phyloP scores from a whole-genome alignment of 2,797 vertebrate species.

The Babyrousa celebensis region DNA sequence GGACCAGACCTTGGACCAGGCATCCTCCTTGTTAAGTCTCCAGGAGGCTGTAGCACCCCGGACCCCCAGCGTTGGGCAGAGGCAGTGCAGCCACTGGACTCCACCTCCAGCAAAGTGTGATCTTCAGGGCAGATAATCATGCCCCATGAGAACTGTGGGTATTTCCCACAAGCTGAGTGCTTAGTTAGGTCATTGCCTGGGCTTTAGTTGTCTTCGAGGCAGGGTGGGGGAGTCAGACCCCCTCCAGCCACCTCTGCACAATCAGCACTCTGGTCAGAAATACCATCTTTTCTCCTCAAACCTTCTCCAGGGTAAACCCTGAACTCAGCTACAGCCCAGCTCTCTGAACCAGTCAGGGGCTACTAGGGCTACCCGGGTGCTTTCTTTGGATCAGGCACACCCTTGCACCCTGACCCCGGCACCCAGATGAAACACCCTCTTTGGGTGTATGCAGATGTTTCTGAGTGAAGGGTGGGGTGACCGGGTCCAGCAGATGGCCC shows the following conservation, averaged over 20 bases:
- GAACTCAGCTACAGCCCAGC: neutral
- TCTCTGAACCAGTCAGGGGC: neutral
- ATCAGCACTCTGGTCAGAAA: neutral
- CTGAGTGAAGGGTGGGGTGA: neutral
- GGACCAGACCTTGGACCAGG: too few species aligned
- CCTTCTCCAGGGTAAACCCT: neutral
- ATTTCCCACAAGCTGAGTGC: neutral
- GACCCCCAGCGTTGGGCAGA: too few species aligned
- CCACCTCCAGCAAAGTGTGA: too few species aligned
- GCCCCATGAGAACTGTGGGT: too few species aligned
- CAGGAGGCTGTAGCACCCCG: too few species aligned
- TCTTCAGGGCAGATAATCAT: too few species aligned
- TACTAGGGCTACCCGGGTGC: neutral
- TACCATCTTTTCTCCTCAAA: neutral
- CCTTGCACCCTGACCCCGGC: neutral
- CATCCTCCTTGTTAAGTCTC: too few species aligned
- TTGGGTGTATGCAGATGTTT: neutral
- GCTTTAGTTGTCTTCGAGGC: neutral
- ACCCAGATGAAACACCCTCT: neutral
- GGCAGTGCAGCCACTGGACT: too few species aligned
- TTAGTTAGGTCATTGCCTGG: neutral
- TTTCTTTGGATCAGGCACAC: neutral
- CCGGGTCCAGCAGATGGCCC: too few species aligned
- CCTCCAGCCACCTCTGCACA: too few species aligned
- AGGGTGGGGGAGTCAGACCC: neutral